Evolutionary conservation across 2,113 vertebrate genomes (phyloP), one percentile per base, ranked within the genome.

Genomic region (Cardinalis cardinalis): DNA sequence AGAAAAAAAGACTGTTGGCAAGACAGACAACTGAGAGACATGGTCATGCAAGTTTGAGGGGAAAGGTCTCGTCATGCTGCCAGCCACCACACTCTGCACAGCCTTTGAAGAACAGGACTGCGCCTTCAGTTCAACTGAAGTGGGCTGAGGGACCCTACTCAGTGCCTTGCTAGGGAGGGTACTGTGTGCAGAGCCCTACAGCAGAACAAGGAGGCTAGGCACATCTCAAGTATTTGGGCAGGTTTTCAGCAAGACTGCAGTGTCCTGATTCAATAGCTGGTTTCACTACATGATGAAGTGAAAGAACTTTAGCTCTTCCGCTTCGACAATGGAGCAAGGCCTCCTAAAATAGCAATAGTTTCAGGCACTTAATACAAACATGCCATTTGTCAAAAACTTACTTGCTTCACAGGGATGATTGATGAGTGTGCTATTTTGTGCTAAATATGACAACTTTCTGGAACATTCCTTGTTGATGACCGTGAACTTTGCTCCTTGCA

Each of bases 391-490:
- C 80, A 93, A 74, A 94, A 64, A 78, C 52, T 41, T 88, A 21
- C 78, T 94, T 88, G 58, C 70, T 88, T 87, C 91, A 52, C 69
- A 56, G 76, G 74, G 52, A 56, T 90, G 87, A 93, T 75, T 64
- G 89, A 94, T 88, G 89, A 93, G 18, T 60, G 19, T 88, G 61
- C 5, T 93, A 78, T 90, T 95, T 88, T 90, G 52, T 90, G 81
- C 87, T 92, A 95, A 90, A 92, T 88, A 68, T 60, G 84, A 88
- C 74, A 89, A 58, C 38, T 82, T 96, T 95, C 46, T 93, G 84
- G 81, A 94, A 93, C 89, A 83, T 92, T 93, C 71, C 43, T 79
- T 46, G 26, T 19, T 69, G 66, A 61, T 85, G 84, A 87, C 74
- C 41, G 38, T 87, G 87, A 93, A 70, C 49, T 93, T 93, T 58